Percentiles rank a stretch among this genome's conserved stretches.
These are phyloP conservation scores for Oithona nana DNA, from an alignment of 2,888 invertebrate genomes.

Conservation along the genomic window DNA sequence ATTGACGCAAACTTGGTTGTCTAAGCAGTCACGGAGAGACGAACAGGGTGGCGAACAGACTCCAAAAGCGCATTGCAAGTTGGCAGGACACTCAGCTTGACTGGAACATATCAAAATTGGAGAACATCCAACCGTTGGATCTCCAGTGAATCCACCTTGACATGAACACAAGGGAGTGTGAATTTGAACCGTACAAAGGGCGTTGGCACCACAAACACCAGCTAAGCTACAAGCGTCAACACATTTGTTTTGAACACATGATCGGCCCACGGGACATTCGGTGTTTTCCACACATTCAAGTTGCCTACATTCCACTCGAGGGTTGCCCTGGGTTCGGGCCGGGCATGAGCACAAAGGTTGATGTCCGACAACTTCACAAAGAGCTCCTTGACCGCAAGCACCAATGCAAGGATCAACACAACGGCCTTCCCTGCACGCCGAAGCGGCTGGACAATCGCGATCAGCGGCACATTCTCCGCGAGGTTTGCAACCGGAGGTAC, in stretches of 20 bases:
- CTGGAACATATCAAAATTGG: conserved; percentile 35
- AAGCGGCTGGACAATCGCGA: conserved; percentile 24
- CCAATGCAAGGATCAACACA: conserved; percentile 50
- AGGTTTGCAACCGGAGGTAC: conserved; percentile 50
- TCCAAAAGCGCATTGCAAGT: conserved; percentile 60
- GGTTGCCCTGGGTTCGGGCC: conserved; percentile 23
- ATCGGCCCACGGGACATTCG: conserved; percentile 45
- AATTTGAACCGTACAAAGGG: conserved; percentile 47
- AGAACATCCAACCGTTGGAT: conserved; percentile 61
- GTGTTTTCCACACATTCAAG: conserved; percentile 57
- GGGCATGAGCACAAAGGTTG: conserved; percentile 51
- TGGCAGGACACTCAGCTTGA: conserved; percentile 51
- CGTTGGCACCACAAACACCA: conserved; percentile 59
- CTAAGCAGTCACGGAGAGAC: conserved; percentile 61
- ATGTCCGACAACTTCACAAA: conserved; percentile 50
- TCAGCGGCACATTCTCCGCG: conserved; percentile 40
- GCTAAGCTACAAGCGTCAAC: conserved; percentile 56
- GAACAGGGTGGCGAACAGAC: conserved; percentile 68
- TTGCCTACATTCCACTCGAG: conserved; percentile 40
- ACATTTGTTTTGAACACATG: conserved; percentile 60
- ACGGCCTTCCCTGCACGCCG: conserved; percentile 45
- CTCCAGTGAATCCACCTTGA: conserved; percentile 50
- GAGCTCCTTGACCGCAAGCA: conserved; percentile 44
- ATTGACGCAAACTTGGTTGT: conserved; percentile 65
- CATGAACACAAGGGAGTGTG: conserved; percentile 58